These are phyloP conservation scores for Poliocrania exsul DNA, from an alignment of 2,797 vertebrate species.

Conservation along the genomic window DNA sequence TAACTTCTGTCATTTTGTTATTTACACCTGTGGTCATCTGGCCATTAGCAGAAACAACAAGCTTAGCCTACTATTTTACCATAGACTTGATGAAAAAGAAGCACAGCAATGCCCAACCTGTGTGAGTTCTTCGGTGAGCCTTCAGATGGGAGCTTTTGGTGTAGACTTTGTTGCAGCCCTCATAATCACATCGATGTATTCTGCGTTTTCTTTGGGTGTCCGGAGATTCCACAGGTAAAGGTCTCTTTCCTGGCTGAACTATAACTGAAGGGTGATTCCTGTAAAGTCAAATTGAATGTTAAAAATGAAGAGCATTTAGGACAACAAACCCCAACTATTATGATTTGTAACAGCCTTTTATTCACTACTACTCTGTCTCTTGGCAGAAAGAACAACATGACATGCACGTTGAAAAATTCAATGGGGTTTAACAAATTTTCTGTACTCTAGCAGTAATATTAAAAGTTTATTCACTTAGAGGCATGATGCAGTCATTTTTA, in stretches of 20 bases:
- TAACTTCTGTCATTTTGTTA: neutral
- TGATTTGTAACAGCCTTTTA: neutral
- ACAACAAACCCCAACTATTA: neutral
- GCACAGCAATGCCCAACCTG: constrained; percentile 76
- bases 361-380: constrained; percentile 4
- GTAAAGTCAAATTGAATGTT: constrained; percentile 22
- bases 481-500: neutral
- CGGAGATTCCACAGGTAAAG: constrained; percentile 90
- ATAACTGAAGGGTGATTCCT: constrained; percentile 94
- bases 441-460: constrained; percentile 3
- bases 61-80: neutral
- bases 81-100: neutral
- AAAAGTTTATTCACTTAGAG: constrained; percentile 28
- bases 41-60: neutral
- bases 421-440: neutral
- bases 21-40: neutral
- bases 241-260: constrained; percentile 88
- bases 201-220: constrained; percentile 92
- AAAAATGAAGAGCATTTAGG: constrained; percentile 16
- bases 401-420: constrained; percentile 41
- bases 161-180: constrained; percentile 97
- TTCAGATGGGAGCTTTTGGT: constrained; percentile 99
- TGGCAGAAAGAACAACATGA: constrained; percentile 46
- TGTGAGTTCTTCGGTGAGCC: constrained; percentile 96
- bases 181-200: constrained; percentile 95